Base-by-base conservation (phyloP, 2,113 vertebrate species). In the Callithrix jacchus region DNA sequence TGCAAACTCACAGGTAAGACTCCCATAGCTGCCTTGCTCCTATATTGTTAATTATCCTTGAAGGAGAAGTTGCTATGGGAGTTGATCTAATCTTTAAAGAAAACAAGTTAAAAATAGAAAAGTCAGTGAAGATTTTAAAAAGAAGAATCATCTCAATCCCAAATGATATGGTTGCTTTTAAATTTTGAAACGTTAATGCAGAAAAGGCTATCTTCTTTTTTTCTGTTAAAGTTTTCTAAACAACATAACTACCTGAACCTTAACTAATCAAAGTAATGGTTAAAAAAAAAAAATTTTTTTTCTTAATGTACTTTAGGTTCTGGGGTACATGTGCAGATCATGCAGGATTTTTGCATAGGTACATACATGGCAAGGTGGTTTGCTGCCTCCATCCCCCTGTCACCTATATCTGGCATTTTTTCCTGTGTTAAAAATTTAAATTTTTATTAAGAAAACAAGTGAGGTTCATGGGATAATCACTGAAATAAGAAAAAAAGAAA, bases 31-130 rank as follows among this genome's bases (percentile, higher is more conserved):
- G 76, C 16, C 70, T 80, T 86, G 40, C n/a, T 91, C 54, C 77
- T 79, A 42, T 23, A 68, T 30, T 93, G 58, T 83, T 61, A 86
- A 93, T 85, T 79, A 79, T 58, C 52, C 85, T 79, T 87, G 27
- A 94, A 71, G 8, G 70, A 88, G 25, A 94, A 84, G 47, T 25
- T 61, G 54, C 66, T 81, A 61, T 71, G 37, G 40, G 66, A 85
- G 37, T 30, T 91, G 37, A 93, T 87, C 54, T 84, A 94, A 40
- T 47, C n/a, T 97, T 91, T 64, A 37, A 2, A 91, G 64, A 91
- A 93, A 93, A 96, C 90, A 97, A 9, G 23, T 77, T 91, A 91
- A 96, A 97, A 97, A 89, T 3, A 93, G 71, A 95, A 87, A 80
- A 91, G 37, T 47, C 58, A 96, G 14, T 82, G 35, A n/a, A 49